phyloP scores from a whole-genome alignment of 2,888 invertebrate genomes.

The Miltochrista miniata region DNA sequence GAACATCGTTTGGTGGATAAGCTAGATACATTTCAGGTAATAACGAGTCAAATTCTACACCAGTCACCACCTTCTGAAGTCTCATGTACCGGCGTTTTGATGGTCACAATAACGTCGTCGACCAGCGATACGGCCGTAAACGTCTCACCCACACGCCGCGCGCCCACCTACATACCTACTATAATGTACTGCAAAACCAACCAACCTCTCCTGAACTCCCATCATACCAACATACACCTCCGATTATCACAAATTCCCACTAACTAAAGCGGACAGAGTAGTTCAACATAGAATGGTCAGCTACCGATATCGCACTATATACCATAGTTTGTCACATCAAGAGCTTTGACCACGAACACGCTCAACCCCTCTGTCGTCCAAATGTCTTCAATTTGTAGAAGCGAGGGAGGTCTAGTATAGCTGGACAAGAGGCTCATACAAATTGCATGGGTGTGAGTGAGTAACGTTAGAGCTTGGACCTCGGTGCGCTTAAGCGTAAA shows the following conservation, averaged over 20 bases:
- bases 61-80: neutral
- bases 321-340: slow-evolving; percentile 75
- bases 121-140: slow-evolving; percentile 82
- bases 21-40: too few relatives aligned
- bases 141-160: slow-evolving; percentile 82
- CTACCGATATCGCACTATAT: slow-evolving; percentile 76
- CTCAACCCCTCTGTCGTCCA: slow-evolving; percentile 58
- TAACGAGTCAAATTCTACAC: too few relatives aligned
- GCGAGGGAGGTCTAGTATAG: slow-evolving; percentile 42
- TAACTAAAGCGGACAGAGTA: slow-evolving; percentile 36
- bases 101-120: slow-evolving; percentile 68
- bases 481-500: slow-evolving; percentile 79
- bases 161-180: slow-evolving; percentile 75
- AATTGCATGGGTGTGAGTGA: slow-evolving; percentile 79
- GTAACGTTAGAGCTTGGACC: slow-evolving; percentile 76
- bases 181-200: slow-evolving; percentile 57
- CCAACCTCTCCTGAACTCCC: slow-evolving; percentile 50
- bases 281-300: slow-evolving; percentile 51
- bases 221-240: slow-evolving; percentile 37
- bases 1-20: too few relatives aligned
- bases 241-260: slow-evolving; percentile 13
- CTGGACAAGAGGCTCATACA: slow-evolving; percentile 63
- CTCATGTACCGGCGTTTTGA: slow-evolving; percentile 4
- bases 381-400: slow-evolving; percentile 43
- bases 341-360: slow-evolving; percentile 72